These are phyloP conservation scores for Cremastinae sp. DNA, from an alignment of 2,888 invertebrate genomes.

Conservation along the genomic window DNA sequence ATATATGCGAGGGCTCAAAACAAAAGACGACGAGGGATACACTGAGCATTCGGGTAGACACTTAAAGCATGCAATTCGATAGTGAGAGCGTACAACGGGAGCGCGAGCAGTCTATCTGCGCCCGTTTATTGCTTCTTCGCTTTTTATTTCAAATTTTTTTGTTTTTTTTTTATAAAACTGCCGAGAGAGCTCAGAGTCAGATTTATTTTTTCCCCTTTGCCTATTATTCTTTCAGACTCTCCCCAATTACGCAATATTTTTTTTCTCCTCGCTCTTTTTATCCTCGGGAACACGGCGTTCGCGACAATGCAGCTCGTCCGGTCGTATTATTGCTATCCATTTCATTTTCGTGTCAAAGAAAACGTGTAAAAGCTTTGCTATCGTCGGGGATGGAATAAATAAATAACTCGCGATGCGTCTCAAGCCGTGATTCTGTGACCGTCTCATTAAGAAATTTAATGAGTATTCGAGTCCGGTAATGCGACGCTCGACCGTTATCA, in stretches of 20 bases:
- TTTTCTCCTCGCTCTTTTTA: neutral
- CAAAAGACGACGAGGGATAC: conserved; percentile 76
- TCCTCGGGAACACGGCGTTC: conserved; percentile 7
- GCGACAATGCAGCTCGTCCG: conserved; percentile 23
- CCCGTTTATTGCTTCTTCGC: neutral
- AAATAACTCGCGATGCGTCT: too few relatives aligned
- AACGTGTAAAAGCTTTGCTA: neutral
- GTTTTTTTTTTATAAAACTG: conserved; percentile 8
- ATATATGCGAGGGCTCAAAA: conserved; percentile 58
- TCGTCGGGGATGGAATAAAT: too few relatives aligned
- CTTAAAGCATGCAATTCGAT: conserved; percentile 79
- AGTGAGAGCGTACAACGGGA: conserved; percentile 69
- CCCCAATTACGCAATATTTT: conserved; percentile 38
- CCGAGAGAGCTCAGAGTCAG: conserved; percentile 30
- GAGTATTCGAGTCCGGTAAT: neutral
- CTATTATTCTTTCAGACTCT: conserved; percentile 13
- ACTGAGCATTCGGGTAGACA: conserved; percentile 80
- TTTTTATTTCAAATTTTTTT: conserved; percentile 15
- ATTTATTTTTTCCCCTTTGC: neutral
- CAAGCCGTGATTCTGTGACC: too few relatives aligned
- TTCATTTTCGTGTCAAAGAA: neutral
- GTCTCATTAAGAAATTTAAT: too few relatives aligned
- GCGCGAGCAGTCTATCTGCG: conserved; percentile 58
- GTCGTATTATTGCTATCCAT: conserved; percentile 23
- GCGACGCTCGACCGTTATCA: conserved; percentile 26